phyloP scores from a whole-genome alignment of 2,888 invertebrate genomes.

The Alentia gelatinosa region DNA sequence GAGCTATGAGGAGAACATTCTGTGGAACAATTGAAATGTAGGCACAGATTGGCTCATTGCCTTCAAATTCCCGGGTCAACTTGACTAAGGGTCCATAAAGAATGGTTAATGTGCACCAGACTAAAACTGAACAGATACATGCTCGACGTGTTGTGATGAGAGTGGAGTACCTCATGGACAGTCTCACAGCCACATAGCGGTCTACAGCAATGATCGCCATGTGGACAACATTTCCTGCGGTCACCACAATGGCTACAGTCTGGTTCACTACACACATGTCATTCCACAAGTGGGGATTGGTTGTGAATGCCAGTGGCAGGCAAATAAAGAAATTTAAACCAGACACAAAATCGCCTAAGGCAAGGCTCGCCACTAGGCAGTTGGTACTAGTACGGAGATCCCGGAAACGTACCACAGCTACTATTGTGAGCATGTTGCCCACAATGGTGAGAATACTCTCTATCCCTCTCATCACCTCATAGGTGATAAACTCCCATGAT shows the following conservation, averaged over 20 bases:
- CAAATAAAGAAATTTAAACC: not conserved
- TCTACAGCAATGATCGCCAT: conserved; percentile 23
- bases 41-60: not conserved
- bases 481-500: not conserved
- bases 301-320: not conserved
- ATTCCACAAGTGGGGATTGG: not conserved
- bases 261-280: not conserved
- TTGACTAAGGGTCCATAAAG: not conserved
- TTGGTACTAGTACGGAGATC: not conserved
- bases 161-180: not conserved
- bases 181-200: not conserved
- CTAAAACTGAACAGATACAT: not conserved
- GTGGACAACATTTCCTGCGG: not conserved
- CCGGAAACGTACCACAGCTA: not conserved
- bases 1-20: not conserved
- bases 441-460: conserved; percentile 2
- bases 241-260: not conserved
- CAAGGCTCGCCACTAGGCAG: conserved; percentile 19
- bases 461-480: not conserved
- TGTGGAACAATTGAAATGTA: not conserved
- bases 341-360: not conserved
- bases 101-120: not conserved
- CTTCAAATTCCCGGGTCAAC: not conserved
- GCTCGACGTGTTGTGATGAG: not conserved
- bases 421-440: not conserved